Conservation (phyloP, 2,888 invertebrate species). For the Pachycephus smyrnensis region DNA sequence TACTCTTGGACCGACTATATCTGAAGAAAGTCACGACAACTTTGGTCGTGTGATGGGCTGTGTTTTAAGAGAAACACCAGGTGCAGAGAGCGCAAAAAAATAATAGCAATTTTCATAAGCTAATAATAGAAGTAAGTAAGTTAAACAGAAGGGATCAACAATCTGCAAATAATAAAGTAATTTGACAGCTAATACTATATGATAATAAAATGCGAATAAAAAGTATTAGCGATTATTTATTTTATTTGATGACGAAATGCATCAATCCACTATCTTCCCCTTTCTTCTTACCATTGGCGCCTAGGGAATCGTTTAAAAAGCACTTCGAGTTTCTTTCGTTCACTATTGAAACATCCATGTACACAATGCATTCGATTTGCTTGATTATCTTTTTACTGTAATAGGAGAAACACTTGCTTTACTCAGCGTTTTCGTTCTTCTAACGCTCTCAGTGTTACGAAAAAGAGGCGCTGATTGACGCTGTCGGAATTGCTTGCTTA, state of each 20-base stretch:
- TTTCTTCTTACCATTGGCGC: background rate
- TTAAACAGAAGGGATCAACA: background rate
- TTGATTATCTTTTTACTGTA: background rate
- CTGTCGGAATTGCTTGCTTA: background rate
- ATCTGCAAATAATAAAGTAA: background rate
- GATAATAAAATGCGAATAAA: background rate
- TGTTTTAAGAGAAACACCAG: background rate
- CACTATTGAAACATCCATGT: background rate
- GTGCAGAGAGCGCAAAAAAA: background rate
- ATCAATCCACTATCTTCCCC: background rate
- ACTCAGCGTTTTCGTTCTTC: background rate
- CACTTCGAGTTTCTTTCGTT: background rate
- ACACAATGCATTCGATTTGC: background rate
- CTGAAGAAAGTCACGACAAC: background rate
- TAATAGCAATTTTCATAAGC: background rate
- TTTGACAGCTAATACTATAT: background rate
- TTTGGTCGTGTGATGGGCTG: background rate
- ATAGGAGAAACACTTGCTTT: too few relatives aligned
- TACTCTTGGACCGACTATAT: background rate
- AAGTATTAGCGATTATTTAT: background rate
- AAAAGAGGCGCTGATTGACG: background rate
- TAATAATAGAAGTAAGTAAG: background rate
- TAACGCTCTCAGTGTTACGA: background rate
- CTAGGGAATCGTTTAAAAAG: background rate
- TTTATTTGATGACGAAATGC: background rate